A percentile compares a stretch with the other conserved stretches of the same genome.
phyloP scores from a whole-genome alignment of 2,113 vertebrate species.

The Elephas maximus region DNA sequence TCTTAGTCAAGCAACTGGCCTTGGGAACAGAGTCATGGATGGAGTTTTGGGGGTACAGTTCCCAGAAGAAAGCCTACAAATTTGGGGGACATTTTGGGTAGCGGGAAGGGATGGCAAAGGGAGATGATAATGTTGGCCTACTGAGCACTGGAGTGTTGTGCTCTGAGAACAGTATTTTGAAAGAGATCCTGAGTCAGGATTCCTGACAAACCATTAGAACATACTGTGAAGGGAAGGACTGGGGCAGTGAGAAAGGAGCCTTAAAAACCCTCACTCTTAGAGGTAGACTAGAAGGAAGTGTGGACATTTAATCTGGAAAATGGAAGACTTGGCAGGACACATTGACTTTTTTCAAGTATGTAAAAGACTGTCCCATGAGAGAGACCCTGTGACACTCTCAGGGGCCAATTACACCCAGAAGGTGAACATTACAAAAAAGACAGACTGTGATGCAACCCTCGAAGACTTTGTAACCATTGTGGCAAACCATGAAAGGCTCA shows the following conservation, averaged over 20 bases:
- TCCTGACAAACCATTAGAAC: slow-evolving; percentile 25
- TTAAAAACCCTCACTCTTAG: background rate
- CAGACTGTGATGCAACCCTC: background rate
- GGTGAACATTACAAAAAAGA: background rate
- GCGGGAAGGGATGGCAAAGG: background rate
- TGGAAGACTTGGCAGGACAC: slow-evolving; percentile 33
- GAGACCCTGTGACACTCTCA: background rate
- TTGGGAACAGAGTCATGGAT: background rate
- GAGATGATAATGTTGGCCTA: background rate
- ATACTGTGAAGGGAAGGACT: background rate
- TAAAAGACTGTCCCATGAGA: background rate
- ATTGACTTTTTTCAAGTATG: background rate
- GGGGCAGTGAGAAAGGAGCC: background rate
- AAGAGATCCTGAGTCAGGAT: slow-evolving; percentile 1
- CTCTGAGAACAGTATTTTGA: background rate
- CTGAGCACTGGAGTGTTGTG: background rate
- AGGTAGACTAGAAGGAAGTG: background rate
- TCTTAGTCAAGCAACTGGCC: slow-evolving; percentile 10
- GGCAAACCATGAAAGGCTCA: background rate
- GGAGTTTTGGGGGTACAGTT: background rate
- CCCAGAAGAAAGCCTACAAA: background rate
- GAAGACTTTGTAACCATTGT: background rate
- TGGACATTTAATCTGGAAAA: slow-evolving; percentile 57
- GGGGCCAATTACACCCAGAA: background rate
- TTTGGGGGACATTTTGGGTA: background rate